These are phyloP conservation scores for Bradysia coprophila DNA, from an alignment of 1,140 invertebrate species.

Conservation along the genomic window DNA sequence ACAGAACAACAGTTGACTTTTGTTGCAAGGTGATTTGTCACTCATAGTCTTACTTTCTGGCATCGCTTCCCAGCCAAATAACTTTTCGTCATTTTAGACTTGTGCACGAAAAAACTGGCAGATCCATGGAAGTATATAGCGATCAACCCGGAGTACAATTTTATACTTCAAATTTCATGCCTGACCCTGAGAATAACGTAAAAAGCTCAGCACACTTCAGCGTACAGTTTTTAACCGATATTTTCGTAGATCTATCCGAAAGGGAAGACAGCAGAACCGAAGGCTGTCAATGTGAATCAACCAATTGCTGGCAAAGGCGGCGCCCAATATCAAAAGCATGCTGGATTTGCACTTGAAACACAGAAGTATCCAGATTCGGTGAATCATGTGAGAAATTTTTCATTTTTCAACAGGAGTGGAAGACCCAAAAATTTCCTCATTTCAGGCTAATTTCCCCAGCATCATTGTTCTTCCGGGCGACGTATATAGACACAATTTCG, in stretches of 20 bases:
- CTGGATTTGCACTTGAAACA: constrained; percentile 75
- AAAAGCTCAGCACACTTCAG: neutral
- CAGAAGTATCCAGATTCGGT: constrained; percentile 85
- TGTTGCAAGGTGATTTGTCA: constrained; percentile 7
- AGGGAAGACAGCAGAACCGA: neutral
- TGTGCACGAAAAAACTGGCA: constrained; percentile 44
- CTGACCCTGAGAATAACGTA: constrained; percentile 24
- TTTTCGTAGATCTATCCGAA: neutral
- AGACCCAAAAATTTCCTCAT: constrained; percentile 14
- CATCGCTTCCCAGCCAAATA: no score
- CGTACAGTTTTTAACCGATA: constrained; percentile 1
- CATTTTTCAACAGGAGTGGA: constrained; percentile 1
- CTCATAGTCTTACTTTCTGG: no score
- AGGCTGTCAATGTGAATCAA: constrained; percentile 7
- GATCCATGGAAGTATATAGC: constrained; percentile 54
- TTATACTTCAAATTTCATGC: constrained; percentile 68
- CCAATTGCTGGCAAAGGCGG: constrained; percentile 47
- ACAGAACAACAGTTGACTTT: constrained; percentile 5
- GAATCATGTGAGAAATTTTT: constrained; percentile 46
- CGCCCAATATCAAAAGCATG: constrained; percentile 50
- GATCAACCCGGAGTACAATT: constrained; percentile 83
- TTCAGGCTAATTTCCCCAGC: constrained; percentile 51
- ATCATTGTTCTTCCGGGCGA: constrained; percentile 50
- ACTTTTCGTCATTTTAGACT: no score
- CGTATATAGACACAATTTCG: constrained; percentile 39